These are phyloP conservation scores for Vireo altiloquus DNA, from an alignment of 2,113 vertebrate species.

Conservation along the genomic window DNA sequence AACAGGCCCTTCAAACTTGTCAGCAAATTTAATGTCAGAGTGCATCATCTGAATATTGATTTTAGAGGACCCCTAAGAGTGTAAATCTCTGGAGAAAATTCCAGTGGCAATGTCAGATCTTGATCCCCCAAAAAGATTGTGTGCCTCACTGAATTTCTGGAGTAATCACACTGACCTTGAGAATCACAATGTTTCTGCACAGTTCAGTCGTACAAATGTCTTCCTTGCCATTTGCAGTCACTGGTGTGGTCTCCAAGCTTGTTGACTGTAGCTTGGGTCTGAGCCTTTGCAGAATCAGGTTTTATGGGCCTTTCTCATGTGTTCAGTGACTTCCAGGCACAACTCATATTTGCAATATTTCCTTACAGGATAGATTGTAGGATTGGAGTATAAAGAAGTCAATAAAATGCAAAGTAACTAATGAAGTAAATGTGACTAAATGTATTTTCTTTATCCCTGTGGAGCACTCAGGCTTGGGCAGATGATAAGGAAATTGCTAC, in stretches of 20 bases:
- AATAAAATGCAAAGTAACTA: neutral
- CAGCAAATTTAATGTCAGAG: neutral
- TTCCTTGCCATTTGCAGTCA: neutral
- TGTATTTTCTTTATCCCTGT: neutral
- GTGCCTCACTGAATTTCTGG: neutral
- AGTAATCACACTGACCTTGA: neutral
- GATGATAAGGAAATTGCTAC: neutral
- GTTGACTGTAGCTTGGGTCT: neutral
- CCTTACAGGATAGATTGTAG: neutral
- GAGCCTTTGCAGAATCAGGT: neutral
- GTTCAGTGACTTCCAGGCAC: neutral
- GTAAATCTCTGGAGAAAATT: neutral
- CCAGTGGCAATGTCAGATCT: neutral
- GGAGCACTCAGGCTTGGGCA: neutral
- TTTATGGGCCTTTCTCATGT: neutral
- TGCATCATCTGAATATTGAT: neutral
- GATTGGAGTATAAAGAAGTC: neutral
- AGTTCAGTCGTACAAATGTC: neutral
- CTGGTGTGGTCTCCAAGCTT: neutral
- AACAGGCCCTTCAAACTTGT: neutral
- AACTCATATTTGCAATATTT: neutral
- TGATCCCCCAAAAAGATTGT: neutral
- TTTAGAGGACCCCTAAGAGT: neutral
- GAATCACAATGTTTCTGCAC: neutral
- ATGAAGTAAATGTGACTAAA: neutral